Percentiles rank a stretch among this genome's conserved stretches.
phyloP scores from a whole-genome alignment of 2,797 vertebrate species.

The Phoxinus dragarum region DNA sequence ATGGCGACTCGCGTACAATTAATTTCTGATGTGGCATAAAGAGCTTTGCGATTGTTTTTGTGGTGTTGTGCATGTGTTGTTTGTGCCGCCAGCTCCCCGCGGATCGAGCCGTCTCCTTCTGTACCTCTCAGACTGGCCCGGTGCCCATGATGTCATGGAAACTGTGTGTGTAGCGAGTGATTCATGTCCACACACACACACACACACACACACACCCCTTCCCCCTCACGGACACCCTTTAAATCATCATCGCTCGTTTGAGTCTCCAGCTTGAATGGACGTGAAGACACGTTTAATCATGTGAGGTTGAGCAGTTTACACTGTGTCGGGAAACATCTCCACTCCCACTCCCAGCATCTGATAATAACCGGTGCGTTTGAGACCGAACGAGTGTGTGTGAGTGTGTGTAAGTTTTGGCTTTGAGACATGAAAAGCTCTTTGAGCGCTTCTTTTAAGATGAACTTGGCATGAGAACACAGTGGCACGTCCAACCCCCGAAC shows the following conservation, averaged over 20 bases:
- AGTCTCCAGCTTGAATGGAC: neutral
- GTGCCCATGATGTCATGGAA: constrained; percentile 98
- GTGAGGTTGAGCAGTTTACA: constrained; percentile 6
- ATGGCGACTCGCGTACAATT: constrained; percentile 63
- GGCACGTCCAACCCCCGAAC: constrained; percentile 37
- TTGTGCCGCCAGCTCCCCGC: constrained; percentile 73
- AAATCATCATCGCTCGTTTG: constrained; percentile 14
- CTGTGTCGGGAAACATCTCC: neutral
- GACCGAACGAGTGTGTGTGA: neutral
- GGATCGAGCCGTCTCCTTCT: constrained; percentile 77
- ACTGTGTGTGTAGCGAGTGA: constrained; percentile 96
- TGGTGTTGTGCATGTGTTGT: constrained; percentile 56
- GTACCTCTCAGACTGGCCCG: constrained; percentile 91
- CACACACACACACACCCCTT: constrained; percentile 72
- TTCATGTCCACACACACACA: constrained; percentile 79
- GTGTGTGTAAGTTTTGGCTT: constrained; percentile 26
- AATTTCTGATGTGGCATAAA: constrained; percentile 64
- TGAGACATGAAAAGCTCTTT: constrained; percentile 40
- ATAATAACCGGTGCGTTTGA: constrained; percentile 1
- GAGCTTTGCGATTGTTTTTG: constrained; percentile 64
- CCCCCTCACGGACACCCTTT: constrained; percentile 17
- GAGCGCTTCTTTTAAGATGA: constrained; percentile 56
- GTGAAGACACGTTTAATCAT: constrained; percentile 19
- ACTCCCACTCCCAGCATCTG: constrained; percentile 14
- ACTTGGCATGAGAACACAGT: constrained; percentile 55